Evolutionary conservation across 2,113 vertebrate genomes (phyloP).

Genomic region (Terrapene triunguis): DNA sequence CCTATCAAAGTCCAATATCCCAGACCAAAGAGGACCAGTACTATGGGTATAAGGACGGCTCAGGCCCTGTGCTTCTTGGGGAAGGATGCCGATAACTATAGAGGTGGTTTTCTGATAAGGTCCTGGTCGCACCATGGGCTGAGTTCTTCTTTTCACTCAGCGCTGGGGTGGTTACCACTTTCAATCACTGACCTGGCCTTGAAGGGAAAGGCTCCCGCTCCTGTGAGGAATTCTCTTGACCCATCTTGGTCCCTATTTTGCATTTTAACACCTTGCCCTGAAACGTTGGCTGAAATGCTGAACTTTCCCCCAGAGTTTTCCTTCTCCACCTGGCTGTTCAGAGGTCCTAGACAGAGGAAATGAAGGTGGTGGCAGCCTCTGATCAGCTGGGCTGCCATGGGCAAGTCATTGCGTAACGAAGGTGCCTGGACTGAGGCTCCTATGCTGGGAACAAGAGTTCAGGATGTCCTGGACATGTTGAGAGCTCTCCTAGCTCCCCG

Average conservation of each 20-base stretch:
- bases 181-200: not conserved
- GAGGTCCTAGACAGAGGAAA: not conserved
- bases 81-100: not conserved
- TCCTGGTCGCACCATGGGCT: not conserved
- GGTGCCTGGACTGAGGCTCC: not conserved
- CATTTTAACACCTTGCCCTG: not conserved
- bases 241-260: not conserved
- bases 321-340: not conserved
- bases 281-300: not conserved
- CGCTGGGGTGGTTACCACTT: not conserved
- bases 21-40: not conserved
- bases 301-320: not conserved
- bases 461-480: not conserved
- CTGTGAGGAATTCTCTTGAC: not conserved
- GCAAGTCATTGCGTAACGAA: not conserved
- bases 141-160: not conserved
- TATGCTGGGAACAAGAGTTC: not conserved
- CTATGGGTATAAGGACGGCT: not conserved
- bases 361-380: not conserved
- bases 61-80: not conserved
- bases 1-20: not conserved
- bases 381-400: not conserved
- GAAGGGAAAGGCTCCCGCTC: not conserved
- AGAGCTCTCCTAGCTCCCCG: not conserved
- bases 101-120: not conserved